phyloP scores from a whole-genome alignment of 2,797 vertebrate species.

The Centroberyx gerrardi region DNA sequence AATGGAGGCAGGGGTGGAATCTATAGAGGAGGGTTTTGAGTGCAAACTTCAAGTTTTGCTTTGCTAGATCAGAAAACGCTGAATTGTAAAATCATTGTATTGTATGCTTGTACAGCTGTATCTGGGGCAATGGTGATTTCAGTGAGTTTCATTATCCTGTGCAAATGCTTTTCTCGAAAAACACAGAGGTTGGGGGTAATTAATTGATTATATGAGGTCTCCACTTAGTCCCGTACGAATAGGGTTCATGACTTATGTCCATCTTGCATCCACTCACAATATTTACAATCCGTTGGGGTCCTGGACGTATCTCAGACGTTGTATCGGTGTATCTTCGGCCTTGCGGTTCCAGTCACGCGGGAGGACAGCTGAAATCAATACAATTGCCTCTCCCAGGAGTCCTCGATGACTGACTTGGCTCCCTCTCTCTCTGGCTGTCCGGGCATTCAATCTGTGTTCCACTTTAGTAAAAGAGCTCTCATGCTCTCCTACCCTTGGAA shows the following conservation, averaged over 20 bases:
- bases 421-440: conserved; percentile 19
- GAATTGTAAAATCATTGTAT: too few relatives aligned
- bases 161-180: too few relatives aligned
- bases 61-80: too few relatives aligned
- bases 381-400: conserved; percentile 50
- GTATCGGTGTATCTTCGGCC: background rate
- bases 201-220: too few relatives aligned
- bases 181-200: too few relatives aligned
- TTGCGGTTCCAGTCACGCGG: conserved; percentile 35
- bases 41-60: too few relatives aligned
- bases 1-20: too few relatives aligned
- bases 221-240: too few relatives aligned
- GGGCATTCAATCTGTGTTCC: conserved; percentile 38
- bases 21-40: too few relatives aligned
- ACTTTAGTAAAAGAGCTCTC: conserved; percentile 41
- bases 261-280: conserved; percentile 10
- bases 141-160: too few relatives aligned
- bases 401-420: conserved; percentile 51
- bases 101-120: too few relatives aligned
- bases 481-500: conserved; percentile 42
- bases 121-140: too few relatives aligned
- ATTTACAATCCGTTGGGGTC: conserved; percentile 15
- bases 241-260: background rate
- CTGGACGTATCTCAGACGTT: conserved; percentile 6
- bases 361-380: conserved; percentile 57